A percentile compares a stretch with the other conserved stretches of the same genome.
Evolutionary conservation across 2,888 invertebrate genomes (phyloP).

Genomic region (Lepidocyrtinus sp.): DNA sequence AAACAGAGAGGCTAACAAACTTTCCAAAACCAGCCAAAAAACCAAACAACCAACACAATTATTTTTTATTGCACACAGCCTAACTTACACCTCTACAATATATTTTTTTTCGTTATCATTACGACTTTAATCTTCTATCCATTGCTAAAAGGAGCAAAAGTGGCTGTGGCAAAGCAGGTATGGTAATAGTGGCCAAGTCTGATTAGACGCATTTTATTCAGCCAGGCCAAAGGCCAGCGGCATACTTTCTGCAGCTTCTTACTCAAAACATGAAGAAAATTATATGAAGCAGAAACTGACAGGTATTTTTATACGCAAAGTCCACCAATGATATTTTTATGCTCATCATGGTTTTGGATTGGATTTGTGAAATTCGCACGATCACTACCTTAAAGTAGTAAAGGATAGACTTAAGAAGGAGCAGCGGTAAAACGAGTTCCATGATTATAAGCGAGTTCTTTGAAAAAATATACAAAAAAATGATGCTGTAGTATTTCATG

Average conservation of each 20-base stretch:
- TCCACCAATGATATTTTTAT: background rate
- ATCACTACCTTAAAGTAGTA: background rate
- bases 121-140: slow-evolving; percentile 35
- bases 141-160: slow-evolving; percentile 29
- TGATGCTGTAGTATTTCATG: slow-evolving; percentile 25
- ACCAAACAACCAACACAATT: slow-evolving; percentile 26
- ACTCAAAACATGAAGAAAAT: slow-evolving; percentile 6
- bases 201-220: slow-evolving; percentile 49
- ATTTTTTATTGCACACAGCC: slow-evolving; percentile 26
- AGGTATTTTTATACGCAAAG: background rate
- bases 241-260: slow-evolving; percentile 50
- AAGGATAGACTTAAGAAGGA: slow-evolving; percentile 27
- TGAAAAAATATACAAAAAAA: slow-evolving; percentile 35
- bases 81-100: slow-evolving; percentile 7
- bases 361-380: slow-evolving; percentile 13
- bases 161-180: slow-evolving; percentile 55
- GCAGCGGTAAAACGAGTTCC: slow-evolving; percentile 67
- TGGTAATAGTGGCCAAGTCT: slow-evolving; percentile 59
- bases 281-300: background rate
- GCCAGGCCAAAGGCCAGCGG: slow-evolving; percentile 62
- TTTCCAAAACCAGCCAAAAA: slow-evolving; percentile 54
- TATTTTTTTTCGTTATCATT: slow-evolving; percentile 21
- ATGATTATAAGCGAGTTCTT: slow-evolving; percentile 54
- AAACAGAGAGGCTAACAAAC: slow-evolving; percentile 49
- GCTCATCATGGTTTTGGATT: background rate